Percentiles rank a stretch among this genome's conserved stretches.
Evolutionary conservation across 1,140 invertebrate species (phyloP).

Genomic region (Orchesella cincta): DNA sequence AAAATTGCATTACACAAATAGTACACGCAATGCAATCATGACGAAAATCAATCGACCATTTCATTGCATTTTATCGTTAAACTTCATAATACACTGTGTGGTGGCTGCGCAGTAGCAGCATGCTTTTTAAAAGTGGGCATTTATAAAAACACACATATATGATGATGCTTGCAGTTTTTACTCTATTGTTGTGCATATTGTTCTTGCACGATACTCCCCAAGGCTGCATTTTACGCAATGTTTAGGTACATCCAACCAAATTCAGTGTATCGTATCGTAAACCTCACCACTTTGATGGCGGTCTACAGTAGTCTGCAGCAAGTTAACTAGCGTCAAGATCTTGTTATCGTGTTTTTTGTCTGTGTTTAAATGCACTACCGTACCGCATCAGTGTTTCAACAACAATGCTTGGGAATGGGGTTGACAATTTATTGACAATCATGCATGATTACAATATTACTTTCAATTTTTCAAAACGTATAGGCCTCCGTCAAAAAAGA

Average conservation of each 20-base stretch:
- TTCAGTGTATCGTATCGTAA: no score
- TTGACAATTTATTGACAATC: constrained; percentile 20
- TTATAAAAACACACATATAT: neutral
- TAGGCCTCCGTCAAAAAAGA: neutral
- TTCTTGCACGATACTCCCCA: neutral
- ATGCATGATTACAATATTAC: constrained; percentile 18
- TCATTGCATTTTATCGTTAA: neutral
- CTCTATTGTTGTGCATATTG: constrained; percentile 11
- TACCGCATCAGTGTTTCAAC: no score
- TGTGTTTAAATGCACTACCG: no score
- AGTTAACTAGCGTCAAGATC: no score
- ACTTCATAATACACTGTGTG: no score
- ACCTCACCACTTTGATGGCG: no score
- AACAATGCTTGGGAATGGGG: neutral
- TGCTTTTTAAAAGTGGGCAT: neutral
- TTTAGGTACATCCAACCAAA: no score
- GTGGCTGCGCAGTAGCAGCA: no score
- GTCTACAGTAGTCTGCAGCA: no score
- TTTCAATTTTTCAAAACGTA: constrained; percentile 23
- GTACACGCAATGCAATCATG: neutral
- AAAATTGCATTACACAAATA: no score
- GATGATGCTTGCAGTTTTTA: constrained; percentile 13
- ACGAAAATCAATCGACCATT: constrained; percentile 27
- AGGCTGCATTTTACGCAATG: no score
- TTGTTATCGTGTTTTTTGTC: no score